These are phyloP conservation scores for Urocynchramus pylzowi DNA, from an alignment of 2,113 vertebrate genomes.

Conservation along the genomic window DNA sequence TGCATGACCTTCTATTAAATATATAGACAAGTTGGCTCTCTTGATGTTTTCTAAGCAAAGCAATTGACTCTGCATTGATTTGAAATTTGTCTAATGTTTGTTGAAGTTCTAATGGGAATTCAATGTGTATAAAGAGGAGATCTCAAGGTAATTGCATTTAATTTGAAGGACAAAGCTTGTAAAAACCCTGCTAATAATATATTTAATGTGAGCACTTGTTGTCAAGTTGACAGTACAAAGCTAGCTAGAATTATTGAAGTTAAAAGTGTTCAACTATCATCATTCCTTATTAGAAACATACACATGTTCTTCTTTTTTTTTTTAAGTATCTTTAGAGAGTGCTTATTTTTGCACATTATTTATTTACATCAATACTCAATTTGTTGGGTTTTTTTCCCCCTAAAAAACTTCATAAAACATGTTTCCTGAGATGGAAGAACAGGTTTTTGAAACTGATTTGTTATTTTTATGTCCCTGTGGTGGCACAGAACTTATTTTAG, in stretches of 20 bases:
- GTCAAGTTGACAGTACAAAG: not conserved
- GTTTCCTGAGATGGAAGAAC: not conserved
- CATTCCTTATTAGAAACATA: not conserved
- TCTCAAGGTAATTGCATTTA: not conserved
- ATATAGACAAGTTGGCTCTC: not conserved
- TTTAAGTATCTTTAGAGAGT: not conserved
- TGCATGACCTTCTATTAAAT: not conserved
- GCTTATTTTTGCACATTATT: not conserved
- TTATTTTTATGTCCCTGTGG: fast-evolving
- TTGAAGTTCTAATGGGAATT: not conserved
- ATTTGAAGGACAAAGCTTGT: not conserved
- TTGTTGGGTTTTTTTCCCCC: fast-evolving
- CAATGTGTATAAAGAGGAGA: not conserved
- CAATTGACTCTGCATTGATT: not conserved
- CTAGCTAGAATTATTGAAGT: not conserved
- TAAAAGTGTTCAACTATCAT: not conserved
- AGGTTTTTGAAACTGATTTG: not conserved
- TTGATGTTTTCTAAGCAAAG: not conserved
- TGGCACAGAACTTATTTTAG: not conserved
- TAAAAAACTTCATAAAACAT: not conserved
- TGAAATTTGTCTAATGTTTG: not conserved
- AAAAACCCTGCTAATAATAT: not conserved
- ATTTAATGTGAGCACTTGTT: not conserved
- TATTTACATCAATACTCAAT: not conserved
- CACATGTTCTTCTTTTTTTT: not conserved